These are phyloP conservation scores for Plebejus anna DNA, from an alignment of 2,888 invertebrate genomes.

Conservation along the genomic window DNA sequence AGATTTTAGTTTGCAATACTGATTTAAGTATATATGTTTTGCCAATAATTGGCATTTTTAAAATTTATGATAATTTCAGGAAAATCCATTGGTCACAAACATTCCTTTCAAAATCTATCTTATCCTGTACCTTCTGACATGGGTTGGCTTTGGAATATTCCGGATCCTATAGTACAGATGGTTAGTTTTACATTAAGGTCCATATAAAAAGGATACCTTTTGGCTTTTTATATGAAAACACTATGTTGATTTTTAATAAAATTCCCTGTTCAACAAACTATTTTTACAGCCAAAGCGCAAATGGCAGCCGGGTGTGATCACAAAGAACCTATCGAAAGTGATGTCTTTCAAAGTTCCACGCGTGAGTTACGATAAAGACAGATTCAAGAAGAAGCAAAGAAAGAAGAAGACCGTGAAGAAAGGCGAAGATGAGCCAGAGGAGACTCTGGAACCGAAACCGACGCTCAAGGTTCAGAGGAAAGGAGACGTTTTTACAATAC, in stretches of 20 bases:
- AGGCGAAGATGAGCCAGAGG: slow-evolving; percentile 69
- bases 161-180: slow-evolving; percentile 62
- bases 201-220: too few relatives aligned
- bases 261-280: background rate
- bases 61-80: slow-evolving; percentile 47
- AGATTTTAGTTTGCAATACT: background rate
- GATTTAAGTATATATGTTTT: background rate
- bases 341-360: slow-evolving; percentile 69
- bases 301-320: slow-evolving; percentile 80
- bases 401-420: slow-evolving; percentile 45
- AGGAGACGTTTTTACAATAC: slow-evolving; percentile 82
- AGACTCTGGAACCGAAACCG: slow-evolving; percentile 79
- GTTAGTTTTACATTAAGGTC: slow-evolving; percentile 41
- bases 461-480: slow-evolving; percentile 83
- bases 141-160: slow-evolving; percentile 84
- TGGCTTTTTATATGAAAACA: too few relatives aligned
- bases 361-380: slow-evolving; percentile 59
- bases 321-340: slow-evolving; percentile 68
- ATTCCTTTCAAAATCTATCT: slow-evolving; percentile 59
- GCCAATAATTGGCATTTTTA: background rate
- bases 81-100: slow-evolving; percentile 75
- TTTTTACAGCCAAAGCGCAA: slow-evolving; percentile 63
- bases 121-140: slow-evolving; percentile 80
- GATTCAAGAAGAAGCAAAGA: slow-evolving; percentile 56
- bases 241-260: background rate